Conservation (phyloP, 2,113 vertebrate genomes). For the Pituophis catenifer region DNA sequence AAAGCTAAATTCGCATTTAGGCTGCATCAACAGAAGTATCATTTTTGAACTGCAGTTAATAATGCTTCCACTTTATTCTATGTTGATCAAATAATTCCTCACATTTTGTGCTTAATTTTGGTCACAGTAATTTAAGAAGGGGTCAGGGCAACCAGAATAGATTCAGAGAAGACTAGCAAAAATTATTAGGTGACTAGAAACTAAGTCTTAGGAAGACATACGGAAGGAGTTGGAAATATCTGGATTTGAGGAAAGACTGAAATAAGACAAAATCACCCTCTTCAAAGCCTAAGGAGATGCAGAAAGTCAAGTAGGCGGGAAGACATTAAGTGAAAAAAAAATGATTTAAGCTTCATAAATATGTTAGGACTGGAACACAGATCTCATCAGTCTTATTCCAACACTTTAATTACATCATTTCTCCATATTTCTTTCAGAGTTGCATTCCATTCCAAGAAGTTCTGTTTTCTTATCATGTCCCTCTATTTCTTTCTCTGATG, state of each 20-base stretch:
- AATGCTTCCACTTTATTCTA: background rate
- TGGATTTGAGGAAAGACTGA: background rate
- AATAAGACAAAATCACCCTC: background rate
- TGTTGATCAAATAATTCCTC: background rate
- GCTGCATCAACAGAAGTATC: background rate
- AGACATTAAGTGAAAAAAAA: background rate
- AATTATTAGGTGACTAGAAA: background rate
- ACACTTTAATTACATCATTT: background rate
- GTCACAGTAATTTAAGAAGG: background rate
- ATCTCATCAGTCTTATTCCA: background rate
- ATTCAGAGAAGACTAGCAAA: background rate
- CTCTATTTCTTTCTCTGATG: background rate
- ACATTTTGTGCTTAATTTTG: background rate
- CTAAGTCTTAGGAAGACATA: background rate
- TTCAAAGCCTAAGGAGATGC: background rate
- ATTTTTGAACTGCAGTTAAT: background rate
- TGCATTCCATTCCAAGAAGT: background rate
- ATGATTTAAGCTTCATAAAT: background rate
- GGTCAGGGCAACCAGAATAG: background rate
- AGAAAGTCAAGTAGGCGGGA: background rate
- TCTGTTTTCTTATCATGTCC: background rate
- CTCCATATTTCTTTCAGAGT: background rate
- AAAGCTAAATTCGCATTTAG: background rate
- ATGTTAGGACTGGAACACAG: background rate
- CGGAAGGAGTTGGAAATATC: background rate